Percentiles rank a stretch among this genome's conserved stretches.
phyloP scores from a whole-genome alignment of 2,113 vertebrate species.

The Rhabdomys dilectus region DNA sequence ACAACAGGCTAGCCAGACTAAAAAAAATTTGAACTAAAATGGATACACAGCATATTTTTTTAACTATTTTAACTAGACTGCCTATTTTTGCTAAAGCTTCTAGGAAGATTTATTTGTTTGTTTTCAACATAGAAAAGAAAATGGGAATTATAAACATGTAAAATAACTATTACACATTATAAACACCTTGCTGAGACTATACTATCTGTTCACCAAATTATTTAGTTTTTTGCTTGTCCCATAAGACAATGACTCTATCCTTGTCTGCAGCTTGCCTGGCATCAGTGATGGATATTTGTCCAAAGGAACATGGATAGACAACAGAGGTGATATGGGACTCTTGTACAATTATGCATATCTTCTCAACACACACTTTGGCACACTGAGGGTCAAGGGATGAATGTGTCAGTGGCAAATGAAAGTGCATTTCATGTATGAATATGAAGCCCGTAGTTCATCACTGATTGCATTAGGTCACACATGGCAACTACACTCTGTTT shows the following conservation, averaged over 20 bases:
- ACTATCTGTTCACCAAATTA: background rate
- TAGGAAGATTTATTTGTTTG: background rate
- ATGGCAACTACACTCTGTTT: background rate
- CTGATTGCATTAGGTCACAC: background rate
- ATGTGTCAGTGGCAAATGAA: background rate
- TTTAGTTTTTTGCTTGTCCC: background rate
- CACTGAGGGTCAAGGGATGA: background rate
- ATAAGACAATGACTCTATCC: background rate
- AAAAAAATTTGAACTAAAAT: background rate
- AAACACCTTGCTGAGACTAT: background rate
- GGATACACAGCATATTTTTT: background rate
- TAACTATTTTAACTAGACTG: background rate
- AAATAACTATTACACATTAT: background rate
- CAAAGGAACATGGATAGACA: background rate
- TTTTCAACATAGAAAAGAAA: slow-evolving; percentile 7
- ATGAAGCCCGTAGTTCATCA: background rate
- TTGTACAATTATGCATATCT: background rate
- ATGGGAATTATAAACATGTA: background rate
- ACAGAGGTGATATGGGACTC: background rate
- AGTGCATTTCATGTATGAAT: background rate
- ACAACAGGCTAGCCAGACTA: background rate
- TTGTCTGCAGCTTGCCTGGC: background rate
- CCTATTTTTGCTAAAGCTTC: background rate
- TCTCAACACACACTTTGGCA: background rate
- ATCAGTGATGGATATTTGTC: background rate